These are phyloP conservation scores for Epinotia ramella DNA, from an alignment of 2,888 invertebrate genomes.

Conservation along the genomic window DNA sequence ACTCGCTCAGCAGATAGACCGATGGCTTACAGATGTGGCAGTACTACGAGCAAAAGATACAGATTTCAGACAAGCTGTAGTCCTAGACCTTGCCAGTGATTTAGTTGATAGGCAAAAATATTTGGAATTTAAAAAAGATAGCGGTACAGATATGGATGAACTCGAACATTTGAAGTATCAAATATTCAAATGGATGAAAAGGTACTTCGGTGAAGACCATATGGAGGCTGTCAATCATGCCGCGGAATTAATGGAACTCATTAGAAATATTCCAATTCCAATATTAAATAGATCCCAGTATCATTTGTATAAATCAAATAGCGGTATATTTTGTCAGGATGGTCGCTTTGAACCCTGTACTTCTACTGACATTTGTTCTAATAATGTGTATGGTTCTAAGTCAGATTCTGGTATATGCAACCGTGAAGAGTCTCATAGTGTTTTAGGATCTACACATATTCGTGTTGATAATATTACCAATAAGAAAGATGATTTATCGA, in stretches of 20 bases:
- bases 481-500: neutral
- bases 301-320: neutral
- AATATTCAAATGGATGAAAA: slow-evolving; percentile 73
- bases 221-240: slow-evolving; percentile 59
- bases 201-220: slow-evolving; percentile 61
- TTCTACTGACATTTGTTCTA: neutral
- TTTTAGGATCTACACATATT: neutral
- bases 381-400: slow-evolving; percentile 1
- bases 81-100: slow-evolving; percentile 67
- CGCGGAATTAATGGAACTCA: slow-evolving; percentile 61
- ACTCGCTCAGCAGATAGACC: slow-evolving; percentile 61
- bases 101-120: slow-evolving; percentile 71
- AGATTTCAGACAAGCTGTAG: slow-evolving; percentile 55
- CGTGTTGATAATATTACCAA: neutral
- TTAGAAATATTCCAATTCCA: slow-evolving; percentile 61
- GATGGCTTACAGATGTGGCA: slow-evolving; percentile 60
- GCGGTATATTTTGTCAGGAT: neutral
- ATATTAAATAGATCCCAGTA: slow-evolving; percentile 48
- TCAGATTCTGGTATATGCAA: slow-evolving; percentile 11
- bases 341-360: neutral
- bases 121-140: slow-evolving; percentile 58
- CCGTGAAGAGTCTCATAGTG: neutral
- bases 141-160: slow-evolving; percentile 58
- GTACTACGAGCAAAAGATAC: slow-evolving; percentile 52
- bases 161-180: slow-evolving; percentile 71